Evolutionary conservation across 1,140 invertebrate genomes (phyloP), one percentile per base, ranked within the genome.

Genomic region (Bacillus rossius): DNA sequence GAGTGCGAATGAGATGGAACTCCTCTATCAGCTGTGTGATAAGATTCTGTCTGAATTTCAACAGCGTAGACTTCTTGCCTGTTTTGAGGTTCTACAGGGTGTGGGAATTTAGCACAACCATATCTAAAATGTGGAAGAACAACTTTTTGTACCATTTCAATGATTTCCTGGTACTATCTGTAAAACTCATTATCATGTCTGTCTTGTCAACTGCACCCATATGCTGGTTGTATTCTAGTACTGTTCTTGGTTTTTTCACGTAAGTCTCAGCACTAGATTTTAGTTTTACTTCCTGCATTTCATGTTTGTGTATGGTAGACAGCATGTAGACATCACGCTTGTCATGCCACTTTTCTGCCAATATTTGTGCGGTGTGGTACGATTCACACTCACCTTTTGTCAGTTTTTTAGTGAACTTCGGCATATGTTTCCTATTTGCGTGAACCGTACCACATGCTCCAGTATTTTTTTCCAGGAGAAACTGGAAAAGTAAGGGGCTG

Each of bases 141-240:
- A 65, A 25, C 53, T 69, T 67, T 41, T 59, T 64, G 26, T 68
- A 65, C 65, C 65, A 68, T 56, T 68, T 68, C 16, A 60, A 34
- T 8, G 43, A 41, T 56, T 68, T 67, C 43, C 65, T 59, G 10
- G 62, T 49, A 16, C 29, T 51, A 20, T 19, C 7, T 48, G 55
- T 40, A 3, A 49, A 55, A 42, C 47, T 29, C 14, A 63, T 38
- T 59, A 42, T 52, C 37, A 50, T 48, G 54, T 64, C 65, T 20
- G 62, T 59, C 20, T 49, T 47, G 45, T 71, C 65, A 2, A 70
- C 61, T 8, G 38, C 62, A 20, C 67, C 64, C 67, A 69, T 70
- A 17, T 58, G 54, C 19, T 65, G 62, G 54, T 67, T 71, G 38
- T 70, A 70, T 8, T 68, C 57, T 13, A 63, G 14, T 29, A 70